These are phyloP conservation scores for Agrochola lota DNA, from an alignment of 2,888 invertebrate species.

Conservation along the genomic window DNA sequence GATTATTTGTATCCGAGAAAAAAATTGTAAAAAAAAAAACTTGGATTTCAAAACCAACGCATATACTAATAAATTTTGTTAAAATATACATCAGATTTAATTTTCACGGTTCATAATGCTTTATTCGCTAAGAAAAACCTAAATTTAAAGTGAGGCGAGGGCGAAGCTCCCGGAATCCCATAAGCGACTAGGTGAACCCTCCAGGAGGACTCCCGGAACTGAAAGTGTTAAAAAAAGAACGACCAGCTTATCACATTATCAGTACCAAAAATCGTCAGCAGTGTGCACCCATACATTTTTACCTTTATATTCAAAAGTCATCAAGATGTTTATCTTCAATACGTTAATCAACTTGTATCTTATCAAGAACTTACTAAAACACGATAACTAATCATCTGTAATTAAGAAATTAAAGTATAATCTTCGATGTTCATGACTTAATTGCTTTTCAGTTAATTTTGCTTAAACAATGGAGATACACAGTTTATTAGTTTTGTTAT, in stretches of 20 bases:
- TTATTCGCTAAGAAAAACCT: too few relatives aligned
- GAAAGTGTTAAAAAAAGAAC: background rate
- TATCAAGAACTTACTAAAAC: slow-evolving; percentile 25
- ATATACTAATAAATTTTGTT: too few relatives aligned
- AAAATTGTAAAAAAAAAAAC: too few relatives aligned
- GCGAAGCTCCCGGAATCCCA: too few relatives aligned
- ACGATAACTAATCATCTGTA: slow-evolving; percentile 9
- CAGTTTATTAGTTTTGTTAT: slow-evolving; percentile 45
- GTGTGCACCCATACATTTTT: background rate
- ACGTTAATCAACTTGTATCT: slow-evolving; percentile 32
- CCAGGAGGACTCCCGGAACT: too few relatives aligned
- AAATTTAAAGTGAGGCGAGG: too few relatives aligned
- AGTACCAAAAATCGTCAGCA: background rate
- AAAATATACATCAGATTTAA: too few relatives aligned
- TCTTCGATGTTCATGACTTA: background rate
- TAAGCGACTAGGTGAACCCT: too few relatives aligned
- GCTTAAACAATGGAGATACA: slow-evolving; percentile 43
- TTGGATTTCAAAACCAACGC: too few relatives aligned
- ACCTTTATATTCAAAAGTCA: slow-evolving; percentile 13
- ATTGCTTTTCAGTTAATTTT: background rate
- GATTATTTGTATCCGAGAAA: too few relatives aligned
- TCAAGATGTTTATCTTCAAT: slow-evolving; percentile 12
- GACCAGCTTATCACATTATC: background rate
- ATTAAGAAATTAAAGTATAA: background rate
- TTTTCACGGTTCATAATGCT: too few relatives aligned